Conservation (phyloP, 2,797 vertebrate species). For the Hozukius guyotensis region DNA sequence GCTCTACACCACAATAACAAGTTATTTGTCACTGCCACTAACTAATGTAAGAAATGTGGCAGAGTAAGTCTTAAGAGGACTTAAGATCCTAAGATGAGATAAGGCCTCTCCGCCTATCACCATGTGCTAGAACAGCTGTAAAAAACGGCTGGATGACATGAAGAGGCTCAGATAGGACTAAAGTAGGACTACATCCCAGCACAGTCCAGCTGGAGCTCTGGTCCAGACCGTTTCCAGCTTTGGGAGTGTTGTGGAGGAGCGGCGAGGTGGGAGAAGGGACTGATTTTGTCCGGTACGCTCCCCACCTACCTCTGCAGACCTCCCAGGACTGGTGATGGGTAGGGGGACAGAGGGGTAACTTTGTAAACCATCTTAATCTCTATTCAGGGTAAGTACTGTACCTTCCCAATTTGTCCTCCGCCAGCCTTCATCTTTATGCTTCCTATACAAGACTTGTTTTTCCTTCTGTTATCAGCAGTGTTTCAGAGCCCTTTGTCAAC, state of each 20-base stretch:
- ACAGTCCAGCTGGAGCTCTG: constrained; percentile 36
- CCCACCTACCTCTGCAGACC: constrained; percentile 79
- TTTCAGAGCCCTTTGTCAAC: constrained; percentile 76
- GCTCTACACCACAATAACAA: neutral
- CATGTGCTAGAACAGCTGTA: neutral
- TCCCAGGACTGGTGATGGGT: constrained; percentile 76
- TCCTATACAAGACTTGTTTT: constrained; percentile 57
- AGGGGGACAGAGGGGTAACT: constrained; percentile 60
- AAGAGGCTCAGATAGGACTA: constrained; percentile 22
- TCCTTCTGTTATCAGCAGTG: constrained; percentile 66
- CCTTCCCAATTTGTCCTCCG: constrained; percentile 29
- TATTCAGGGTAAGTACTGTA: constrained; percentile 80
- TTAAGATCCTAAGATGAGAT: neutral
- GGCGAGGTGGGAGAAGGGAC: constrained; percentile 59
- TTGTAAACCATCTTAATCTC: constrained; percentile 71
- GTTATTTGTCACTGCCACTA: neutral
- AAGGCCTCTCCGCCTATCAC: neutral
- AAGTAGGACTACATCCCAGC: constrained; percentile 12
- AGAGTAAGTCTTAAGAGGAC: neutral
- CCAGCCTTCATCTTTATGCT: constrained; percentile 44
- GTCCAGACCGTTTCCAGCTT: constrained; percentile 44
- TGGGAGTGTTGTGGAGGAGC: constrained; percentile 71
- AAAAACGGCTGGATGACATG: neutral
- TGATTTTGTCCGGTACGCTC: constrained; percentile 55
- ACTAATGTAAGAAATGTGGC: neutral